Conservation (phyloP, 2,888 invertebrate genomes). For the Cremastobaeus sp. region DNA sequence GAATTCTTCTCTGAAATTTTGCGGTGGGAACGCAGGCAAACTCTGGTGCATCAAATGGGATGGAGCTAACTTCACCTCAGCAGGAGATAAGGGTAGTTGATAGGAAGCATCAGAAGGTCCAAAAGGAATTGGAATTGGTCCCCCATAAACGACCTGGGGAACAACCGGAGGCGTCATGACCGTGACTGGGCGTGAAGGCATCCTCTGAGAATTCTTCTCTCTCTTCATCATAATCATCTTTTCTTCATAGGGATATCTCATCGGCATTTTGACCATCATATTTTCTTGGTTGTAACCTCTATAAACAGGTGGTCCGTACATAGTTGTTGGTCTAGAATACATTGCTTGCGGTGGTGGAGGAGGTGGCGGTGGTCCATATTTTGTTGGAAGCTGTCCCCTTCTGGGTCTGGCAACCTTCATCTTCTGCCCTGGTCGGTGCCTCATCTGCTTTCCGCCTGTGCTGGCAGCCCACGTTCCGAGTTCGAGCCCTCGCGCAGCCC, state of each 20-base stretch:
- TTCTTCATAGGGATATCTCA: slow-evolving; percentile 21
- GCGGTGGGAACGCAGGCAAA: slow-evolving; percentile 17
- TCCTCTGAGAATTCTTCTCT: slow-evolving; percentile 54
- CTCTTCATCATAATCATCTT: slow-evolving; percentile 25
- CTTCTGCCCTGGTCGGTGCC: slow-evolving; percentile 8
- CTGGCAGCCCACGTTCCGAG: slow-evolving; percentile 40
- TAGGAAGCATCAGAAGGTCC: slow-evolving; percentile 39
- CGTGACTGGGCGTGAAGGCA: slow-evolving; percentile 59
- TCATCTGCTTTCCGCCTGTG: slow-evolving; percentile 12
- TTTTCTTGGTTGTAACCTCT: neutral
- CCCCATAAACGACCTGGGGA: slow-evolving; percentile 65
- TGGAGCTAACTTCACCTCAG: slow-evolving; percentile 6
- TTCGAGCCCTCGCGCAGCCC: slow-evolving; percentile 39
- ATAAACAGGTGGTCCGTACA: slow-evolving; percentile 17
- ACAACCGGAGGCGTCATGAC: slow-evolving; percentile 63
- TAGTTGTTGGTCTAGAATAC: neutral
- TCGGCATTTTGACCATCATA: slow-evolving; percentile 2
- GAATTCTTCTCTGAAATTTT: slow-evolving; percentile 18
- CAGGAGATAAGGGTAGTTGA: neutral
- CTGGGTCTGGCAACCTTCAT: slow-evolving; percentile 18
- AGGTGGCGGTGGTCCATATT: slow-evolving; percentile 26
- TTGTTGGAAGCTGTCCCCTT: neutral
- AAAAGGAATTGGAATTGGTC: slow-evolving; percentile 62
- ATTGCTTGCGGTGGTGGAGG: neutral
- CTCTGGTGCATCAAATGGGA: slow-evolving; percentile 26